A percentile compares a stretch with the other conserved stretches of the same genome.
phyloP scores from a whole-genome alignment of 2,888 invertebrate genomes.

The Petrolisthes manimaculis region DNA sequence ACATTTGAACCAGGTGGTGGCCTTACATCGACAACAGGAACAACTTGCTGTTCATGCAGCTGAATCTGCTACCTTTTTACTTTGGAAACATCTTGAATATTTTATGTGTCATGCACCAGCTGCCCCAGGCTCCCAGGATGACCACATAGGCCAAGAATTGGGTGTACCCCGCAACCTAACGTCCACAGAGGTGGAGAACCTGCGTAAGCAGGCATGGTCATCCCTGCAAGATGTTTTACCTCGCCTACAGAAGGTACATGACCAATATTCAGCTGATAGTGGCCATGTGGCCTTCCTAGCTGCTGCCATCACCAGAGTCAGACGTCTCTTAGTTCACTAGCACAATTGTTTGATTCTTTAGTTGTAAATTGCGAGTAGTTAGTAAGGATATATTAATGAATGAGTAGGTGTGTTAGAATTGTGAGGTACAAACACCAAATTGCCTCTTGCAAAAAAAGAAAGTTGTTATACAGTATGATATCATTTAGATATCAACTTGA shows the following conservation, averaged over 20 bases:
- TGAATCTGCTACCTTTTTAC: constrained; percentile 57
- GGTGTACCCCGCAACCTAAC: constrained; percentile 45
- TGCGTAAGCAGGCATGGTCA: constrained; percentile 53
- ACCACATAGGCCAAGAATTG: constrained; percentile 27
- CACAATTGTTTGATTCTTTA: not conserved
- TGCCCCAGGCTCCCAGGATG: constrained; percentile 37
- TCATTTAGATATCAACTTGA: no score
- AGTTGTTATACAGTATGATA: no score
- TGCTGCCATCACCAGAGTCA: constrained; percentile 56
- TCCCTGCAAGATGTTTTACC: constrained; percentile 58
- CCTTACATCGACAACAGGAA: constrained; percentile 47
- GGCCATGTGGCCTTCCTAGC: constrained; percentile 63
- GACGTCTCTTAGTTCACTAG: constrained; percentile 54
- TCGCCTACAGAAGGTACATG: constrained; percentile 58
- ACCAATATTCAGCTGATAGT: constrained; percentile 43
- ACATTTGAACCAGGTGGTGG: constrained; percentile 50
- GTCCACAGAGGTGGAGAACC: constrained; percentile 42
- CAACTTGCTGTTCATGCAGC: constrained; percentile 60
- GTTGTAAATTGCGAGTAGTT: no score
- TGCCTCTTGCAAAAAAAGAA: no score
- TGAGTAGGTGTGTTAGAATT: no score
- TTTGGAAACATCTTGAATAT: constrained; percentile 62
- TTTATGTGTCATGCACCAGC: constrained; percentile 55
- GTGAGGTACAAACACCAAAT: no score
- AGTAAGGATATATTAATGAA: no score